Conservation (phyloP, 2,888 invertebrate genomes). For the Drosophila algonquin region DNA sequence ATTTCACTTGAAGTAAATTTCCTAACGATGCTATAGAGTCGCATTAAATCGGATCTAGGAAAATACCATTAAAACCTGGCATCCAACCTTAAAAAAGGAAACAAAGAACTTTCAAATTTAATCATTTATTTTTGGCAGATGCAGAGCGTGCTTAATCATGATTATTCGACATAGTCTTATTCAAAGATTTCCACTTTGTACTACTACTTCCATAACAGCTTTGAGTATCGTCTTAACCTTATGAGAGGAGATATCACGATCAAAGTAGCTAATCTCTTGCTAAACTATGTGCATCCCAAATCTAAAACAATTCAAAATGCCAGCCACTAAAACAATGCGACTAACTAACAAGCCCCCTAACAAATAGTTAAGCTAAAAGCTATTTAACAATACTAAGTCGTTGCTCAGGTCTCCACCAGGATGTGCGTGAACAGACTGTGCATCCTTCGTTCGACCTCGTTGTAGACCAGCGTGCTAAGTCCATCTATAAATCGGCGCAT, state of each 20-base stretch:
- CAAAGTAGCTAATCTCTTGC: constrained; percentile 23
- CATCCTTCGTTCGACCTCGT: constrained; percentile 85
- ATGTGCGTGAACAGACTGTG: constrained; percentile 87
- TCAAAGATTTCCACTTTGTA: constrained; percentile 15
- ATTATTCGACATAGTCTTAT: constrained; percentile 15
- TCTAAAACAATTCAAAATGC: constrained; percentile 49
- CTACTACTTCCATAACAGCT: constrained; percentile 14
- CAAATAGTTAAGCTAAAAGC: constrained; percentile 44
- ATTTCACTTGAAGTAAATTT: no score
- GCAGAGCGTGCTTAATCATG: constrained; percentile 72
- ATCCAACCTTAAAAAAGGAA: neutral
- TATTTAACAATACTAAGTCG: constrained; percentile 52
- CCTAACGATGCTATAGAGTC: no score
- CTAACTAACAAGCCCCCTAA: constrained; percentile 12
- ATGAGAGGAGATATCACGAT: constrained; percentile 43
- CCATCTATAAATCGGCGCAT: constrained; percentile 86
- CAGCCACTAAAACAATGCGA: constrained; percentile 25
- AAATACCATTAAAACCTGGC: no score
- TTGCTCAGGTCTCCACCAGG: constrained; percentile 85
- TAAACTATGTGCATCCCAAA: constrained; percentile 38
- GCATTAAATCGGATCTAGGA: no score
- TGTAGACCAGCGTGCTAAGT: constrained; percentile 86
- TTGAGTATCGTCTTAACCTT: constrained; percentile 24
- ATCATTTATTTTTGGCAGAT: constrained; percentile 67
- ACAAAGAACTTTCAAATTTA: constrained; percentile 48